Conservation (phyloP, 1,140 invertebrate species). For the Aplysia californica region DNA sequence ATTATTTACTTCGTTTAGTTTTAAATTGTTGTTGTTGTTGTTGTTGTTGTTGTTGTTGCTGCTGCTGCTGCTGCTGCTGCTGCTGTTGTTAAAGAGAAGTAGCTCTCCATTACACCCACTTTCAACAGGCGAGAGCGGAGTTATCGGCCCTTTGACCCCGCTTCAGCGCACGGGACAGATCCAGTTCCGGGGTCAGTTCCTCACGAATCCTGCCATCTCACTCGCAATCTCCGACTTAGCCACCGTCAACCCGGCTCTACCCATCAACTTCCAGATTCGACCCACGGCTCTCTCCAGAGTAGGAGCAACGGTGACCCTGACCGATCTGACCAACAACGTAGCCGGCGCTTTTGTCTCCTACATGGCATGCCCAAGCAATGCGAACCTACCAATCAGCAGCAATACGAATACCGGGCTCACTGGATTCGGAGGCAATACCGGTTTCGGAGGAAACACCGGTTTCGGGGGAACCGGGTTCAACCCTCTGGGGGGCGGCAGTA, state of each 20-base stretch:
- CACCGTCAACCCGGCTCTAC: background rate
- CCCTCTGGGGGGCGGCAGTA: too few relatives aligned
- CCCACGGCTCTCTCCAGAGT: background rate
- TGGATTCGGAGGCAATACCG: too few relatives aligned
- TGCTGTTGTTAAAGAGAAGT: too few relatives aligned
- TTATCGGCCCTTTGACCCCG: background rate
- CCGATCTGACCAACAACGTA: background rate
- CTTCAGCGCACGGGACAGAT: background rate
- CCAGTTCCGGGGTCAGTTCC: background rate
- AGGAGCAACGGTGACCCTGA: background rate
- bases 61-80: too few relatives aligned
- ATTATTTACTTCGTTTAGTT: background rate
- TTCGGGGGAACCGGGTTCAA: too few relatives aligned
- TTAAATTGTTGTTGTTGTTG: too few relatives aligned
- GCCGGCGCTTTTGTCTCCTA: background rate
- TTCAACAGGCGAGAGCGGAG: background rate
- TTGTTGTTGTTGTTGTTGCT: too few relatives aligned
- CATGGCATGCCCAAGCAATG: background rate
- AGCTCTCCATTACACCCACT: background rate
- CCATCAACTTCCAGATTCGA: background rate
- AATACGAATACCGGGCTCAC: too few relatives aligned
- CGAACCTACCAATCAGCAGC: background rate
- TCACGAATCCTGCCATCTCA: background rate
- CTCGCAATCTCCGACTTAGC: background rate
- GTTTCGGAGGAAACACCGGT: too few relatives aligned